Percentiles rank a stretch among this genome's conserved stretches.
Conservation (phyloP, 2,888 invertebrate genomes). For the Drosophila falleni region DNA sequence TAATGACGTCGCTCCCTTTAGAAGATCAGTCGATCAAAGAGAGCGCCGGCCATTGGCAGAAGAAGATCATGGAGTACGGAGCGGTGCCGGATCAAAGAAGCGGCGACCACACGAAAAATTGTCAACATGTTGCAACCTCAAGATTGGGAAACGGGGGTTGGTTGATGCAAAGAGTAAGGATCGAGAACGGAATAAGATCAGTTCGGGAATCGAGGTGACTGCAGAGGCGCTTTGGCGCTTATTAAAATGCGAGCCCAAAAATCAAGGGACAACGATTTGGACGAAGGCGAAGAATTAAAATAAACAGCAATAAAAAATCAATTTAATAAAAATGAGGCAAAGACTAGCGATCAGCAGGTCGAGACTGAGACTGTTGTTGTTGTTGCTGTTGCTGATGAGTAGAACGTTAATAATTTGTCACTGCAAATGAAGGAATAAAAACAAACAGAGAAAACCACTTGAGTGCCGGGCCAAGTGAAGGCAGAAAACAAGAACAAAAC, state of each 20-base stretch:
- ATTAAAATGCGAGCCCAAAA: conserved; percentile 66
- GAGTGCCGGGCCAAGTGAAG: conserved; percentile 55
- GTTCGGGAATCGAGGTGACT: conserved; percentile 43
- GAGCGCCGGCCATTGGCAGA: conserved; percentile 63
- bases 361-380: neutral
- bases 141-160: conserved; percentile 21
- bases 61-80: conserved; percentile 33
- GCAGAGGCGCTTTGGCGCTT: conserved; percentile 71
- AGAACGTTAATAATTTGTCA: conserved; percentile 85
- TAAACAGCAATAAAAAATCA: conserved; percentile 84
- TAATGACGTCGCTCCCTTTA: conserved; percentile 80
- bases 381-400: conserved; percentile 41
- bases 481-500: conserved; percentile 36
- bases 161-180: conserved; percentile 34
- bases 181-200: conserved; percentile 44
- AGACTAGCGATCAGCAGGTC: conserved; percentile 31
- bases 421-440: conserved; percentile 79
- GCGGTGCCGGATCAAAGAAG: conserved; percentile 68
- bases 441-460: conserved; percentile 82
- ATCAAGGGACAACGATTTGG: conserved; percentile 7
- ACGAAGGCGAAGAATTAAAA: conserved; percentile 66
- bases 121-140: conserved; percentile 74
- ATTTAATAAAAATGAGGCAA: conserved; percentile 72
- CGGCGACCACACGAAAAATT: conserved; percentile 77
- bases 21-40: conserved; percentile 79